phyloP scores from a whole-genome alignment of 2,113 vertebrate species.

The Erpornis zantholeuca region DNA sequence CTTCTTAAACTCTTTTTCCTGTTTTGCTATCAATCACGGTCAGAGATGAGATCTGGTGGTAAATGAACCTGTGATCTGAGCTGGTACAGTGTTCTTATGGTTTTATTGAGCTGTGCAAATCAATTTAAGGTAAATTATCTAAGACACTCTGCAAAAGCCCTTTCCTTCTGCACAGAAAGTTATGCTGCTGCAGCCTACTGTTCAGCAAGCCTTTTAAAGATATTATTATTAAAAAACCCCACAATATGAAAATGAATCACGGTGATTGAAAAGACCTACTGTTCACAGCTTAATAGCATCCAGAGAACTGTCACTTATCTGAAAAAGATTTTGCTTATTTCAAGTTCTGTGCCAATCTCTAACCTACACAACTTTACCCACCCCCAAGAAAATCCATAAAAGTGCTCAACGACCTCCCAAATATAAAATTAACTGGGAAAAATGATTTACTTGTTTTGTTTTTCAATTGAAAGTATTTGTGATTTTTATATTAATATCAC shows the following conservation, averaged over 20 bases:
- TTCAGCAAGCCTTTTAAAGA: slow-evolving; percentile 49
- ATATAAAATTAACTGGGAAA: slow-evolving; percentile 16
- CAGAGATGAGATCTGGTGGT: neutral
- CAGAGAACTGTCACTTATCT: slow-evolving; percentile 58
- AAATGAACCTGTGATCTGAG: neutral
- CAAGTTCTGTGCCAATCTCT: slow-evolving; percentile 59
- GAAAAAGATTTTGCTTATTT: slow-evolving; percentile 59
- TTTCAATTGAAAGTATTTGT: neutral
- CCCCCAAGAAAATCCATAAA: slow-evolving; percentile 62
- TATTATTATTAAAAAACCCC: slow-evolving; percentile 45
- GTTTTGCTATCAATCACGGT: neutral
- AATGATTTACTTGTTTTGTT: neutral
- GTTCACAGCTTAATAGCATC: slow-evolving; percentile 61
- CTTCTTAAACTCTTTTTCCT: neutral
- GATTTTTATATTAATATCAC: neutral
- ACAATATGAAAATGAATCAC: slow-evolving; percentile 67
- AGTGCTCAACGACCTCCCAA: slow-evolving; percentile 10
- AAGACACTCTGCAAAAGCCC: neutral
- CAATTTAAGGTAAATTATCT: slow-evolving; percentile 27
- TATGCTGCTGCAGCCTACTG: slow-evolving; percentile 46
- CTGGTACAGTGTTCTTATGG: neutral
- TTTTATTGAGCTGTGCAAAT: neutral
- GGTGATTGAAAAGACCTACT: slow-evolving; percentile 61
- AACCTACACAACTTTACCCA: slow-evolving; percentile 56
- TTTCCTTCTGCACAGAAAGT: slow-evolving; percentile 25